Conservation (phyloP, 2,797 vertebrate species). For the Poecilia velifera region DNA sequence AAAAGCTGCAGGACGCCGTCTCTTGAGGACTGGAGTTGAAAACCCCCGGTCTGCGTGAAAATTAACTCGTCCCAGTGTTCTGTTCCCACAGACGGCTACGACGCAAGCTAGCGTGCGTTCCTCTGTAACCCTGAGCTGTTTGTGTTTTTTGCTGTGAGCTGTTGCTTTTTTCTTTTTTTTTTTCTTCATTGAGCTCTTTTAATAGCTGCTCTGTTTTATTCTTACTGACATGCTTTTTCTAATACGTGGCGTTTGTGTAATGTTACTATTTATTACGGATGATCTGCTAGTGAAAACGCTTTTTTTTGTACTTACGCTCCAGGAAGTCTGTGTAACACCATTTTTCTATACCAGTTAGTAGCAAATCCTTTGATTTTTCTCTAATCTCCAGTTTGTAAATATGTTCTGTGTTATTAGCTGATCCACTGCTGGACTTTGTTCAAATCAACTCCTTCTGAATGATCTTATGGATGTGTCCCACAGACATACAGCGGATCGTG, state of each 20-base stretch:
- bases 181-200: constrained; percentile 46
- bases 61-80: constrained; percentile 58
- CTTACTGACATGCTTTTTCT: constrained; percentile 69
- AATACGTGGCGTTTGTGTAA: constrained; percentile 72
- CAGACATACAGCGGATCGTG: constrained; percentile 39
- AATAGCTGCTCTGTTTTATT: constrained; percentile 60
- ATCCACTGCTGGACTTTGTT: constrained; percentile 70
- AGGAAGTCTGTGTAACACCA: constrained; percentile 49
- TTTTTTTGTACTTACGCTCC: constrained; percentile 60
- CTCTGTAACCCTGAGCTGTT: constrained; percentile 58
- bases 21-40: no score
- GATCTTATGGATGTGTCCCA: constrained; percentile 41
- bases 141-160: constrained; percentile 63
- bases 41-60: constrained; percentile 27
- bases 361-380: constrained; percentile 44
- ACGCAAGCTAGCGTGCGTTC: constrained; percentile 60
- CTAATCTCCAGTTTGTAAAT: constrained; percentile 77
- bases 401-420: constrained; percentile 75
- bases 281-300: constrained; percentile 70
- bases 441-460: constrained; percentile 47
- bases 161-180: constrained; percentile 34
- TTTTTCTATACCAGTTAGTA: constrained; percentile 65
- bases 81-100: constrained; percentile 69
- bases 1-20: no score
- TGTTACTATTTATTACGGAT: constrained; percentile 79